These are phyloP conservation scores for Gonocerus acuteangulatus DNA, from an alignment of 2,888 invertebrate species.

Conservation along the genomic window DNA sequence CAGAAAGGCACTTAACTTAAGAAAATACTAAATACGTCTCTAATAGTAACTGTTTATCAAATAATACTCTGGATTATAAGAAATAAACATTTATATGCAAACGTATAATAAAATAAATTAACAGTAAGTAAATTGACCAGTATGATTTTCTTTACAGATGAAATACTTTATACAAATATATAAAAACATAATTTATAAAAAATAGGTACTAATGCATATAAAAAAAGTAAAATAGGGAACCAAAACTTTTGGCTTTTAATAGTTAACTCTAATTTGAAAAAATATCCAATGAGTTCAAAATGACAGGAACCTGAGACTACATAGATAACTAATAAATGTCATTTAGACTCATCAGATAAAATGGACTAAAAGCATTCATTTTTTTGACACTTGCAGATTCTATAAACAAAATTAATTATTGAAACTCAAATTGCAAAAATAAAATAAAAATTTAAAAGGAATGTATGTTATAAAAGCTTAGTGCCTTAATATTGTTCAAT, in stretches of 20 bases:
- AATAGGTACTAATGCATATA: neutral
- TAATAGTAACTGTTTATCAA: neutral
- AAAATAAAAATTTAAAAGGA: neutral
- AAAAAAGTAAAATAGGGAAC: neutral
- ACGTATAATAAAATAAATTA: slow-evolving; percentile 17
- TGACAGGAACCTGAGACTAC: neutral
- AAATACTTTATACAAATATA: neutral
- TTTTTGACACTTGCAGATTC: no score
- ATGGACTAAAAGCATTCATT: no score
- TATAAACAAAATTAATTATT: no score
- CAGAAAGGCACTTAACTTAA: slow-evolving; percentile 8
- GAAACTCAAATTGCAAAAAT: neutral
- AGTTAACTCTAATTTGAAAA: neutral
- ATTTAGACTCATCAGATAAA: neutral
- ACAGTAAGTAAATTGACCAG: slow-evolving; percentile 24
- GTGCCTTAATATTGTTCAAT: no score
- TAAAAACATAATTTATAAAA: slow-evolving; percentile 1
- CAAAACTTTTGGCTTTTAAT: neutral
- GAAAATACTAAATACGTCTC: slow-evolving; percentile 11
- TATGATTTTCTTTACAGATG: slow-evolving; percentile 2
- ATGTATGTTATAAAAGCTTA: no score
- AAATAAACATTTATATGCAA: slow-evolving; percentile 11
- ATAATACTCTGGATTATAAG: slow-evolving; percentile 15
- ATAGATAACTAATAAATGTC: neutral
- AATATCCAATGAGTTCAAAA: neutral